Base-by-base conservation (phyloP, 2,888 invertebrate genomes). In the Molorchus minor region DNA sequence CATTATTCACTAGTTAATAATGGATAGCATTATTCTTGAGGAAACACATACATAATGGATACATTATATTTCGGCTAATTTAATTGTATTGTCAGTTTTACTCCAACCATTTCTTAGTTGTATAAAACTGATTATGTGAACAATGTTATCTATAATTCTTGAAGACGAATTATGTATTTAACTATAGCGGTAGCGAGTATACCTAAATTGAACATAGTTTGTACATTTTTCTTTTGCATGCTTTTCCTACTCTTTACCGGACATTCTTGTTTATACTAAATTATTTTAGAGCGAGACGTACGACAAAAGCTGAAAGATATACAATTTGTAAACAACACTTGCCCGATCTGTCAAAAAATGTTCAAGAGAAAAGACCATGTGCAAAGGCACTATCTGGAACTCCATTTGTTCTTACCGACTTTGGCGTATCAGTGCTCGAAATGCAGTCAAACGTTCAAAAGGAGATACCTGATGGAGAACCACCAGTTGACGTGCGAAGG, bases 291-390 rank as follows among this genome's bases (percentile, higher is more conserved):
- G 1, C 16, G 12, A 16, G 12, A 4, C 3, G n/a, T 49, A 1
- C 45, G 20, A 12, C 46, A 46, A 10, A 40, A 68, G 45, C 51
- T 71, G 56, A 70, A 56, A 57, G 45, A 62, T 10, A 63, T 69
- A 10, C 38, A 53, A 13, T 70, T 71, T 51, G n/a, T 44, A 19
- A 62, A 71, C 45, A 70, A 70, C 53, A 58, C 44, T 1, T 71
- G 71, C 52, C 69, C 65, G 3, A 46, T 65, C 29, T 76, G 76
- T 57, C 41, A 51, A 10, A 67, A 67, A 56, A 56, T 44, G 29
- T 76, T 75, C 56, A 72, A 72, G 45, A 65, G 71, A 45, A 75
- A 74, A 53, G 65, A 68, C 46, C 71, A 73, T 43, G 58, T 58
- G 2, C 58, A 58, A 13, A 40, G 58, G 2, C 58, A 58, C 29